A percentile compares a stretch with the other conserved stretches of the same genome.
Evolutionary conservation across 2,797 vertebrate genomes (phyloP).

Genomic region (Varecia variegata): DNA sequence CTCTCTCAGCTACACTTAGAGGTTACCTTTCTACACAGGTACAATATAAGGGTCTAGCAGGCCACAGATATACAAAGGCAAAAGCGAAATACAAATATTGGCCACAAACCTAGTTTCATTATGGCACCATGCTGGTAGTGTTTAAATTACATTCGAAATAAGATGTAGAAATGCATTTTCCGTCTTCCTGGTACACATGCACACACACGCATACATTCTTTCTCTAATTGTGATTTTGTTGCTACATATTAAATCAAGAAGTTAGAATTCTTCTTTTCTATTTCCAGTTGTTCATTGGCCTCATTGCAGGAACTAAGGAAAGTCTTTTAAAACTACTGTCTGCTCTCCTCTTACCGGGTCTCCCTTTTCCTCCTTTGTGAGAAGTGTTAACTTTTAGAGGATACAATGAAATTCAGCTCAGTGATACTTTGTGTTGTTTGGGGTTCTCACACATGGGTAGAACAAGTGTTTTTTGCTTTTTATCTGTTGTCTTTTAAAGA

Average conservation of each 20-base stretch:
- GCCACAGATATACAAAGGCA: background rate
- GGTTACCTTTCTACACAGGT: background rate
- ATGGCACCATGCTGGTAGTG: background rate
- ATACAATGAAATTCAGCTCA: background rate
- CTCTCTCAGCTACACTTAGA: background rate
- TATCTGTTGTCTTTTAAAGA: constrained; percentile 1
- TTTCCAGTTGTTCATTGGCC: background rate
- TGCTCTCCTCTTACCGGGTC: background rate
- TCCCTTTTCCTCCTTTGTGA: background rate
- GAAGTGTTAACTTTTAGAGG: background rate
- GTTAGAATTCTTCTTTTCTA: background rate
- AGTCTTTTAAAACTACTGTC: background rate
- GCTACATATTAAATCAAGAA: background rate
- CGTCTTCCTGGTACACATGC: background rate
- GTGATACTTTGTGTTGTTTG: background rate
- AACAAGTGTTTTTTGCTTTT: background rate
- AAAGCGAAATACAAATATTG: background rate
- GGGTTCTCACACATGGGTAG: background rate
- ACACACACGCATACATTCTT: background rate
- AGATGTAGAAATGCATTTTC: background rate
- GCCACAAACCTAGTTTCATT: background rate
- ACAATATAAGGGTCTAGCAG: background rate
- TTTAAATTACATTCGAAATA: constrained; percentile 37
- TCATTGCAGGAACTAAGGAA: background rate
- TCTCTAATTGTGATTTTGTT: constrained; percentile 4